Evolutionary conservation across 2,797 vertebrate species (phyloP).

Genomic region (Sciurus carolinensis): DNA sequence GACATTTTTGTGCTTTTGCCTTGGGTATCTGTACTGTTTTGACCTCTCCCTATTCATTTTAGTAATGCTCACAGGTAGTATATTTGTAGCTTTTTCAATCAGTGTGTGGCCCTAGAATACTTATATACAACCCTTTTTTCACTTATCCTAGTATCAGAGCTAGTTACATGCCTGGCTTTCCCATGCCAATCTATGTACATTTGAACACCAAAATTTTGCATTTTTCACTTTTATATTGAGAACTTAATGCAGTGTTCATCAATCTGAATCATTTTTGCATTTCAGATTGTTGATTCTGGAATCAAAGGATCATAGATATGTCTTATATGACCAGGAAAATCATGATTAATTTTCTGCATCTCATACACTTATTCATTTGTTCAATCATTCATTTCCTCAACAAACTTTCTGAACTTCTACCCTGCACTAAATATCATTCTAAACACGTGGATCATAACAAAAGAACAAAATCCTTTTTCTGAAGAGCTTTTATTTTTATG

Average conservation of each 20-base stretch:
- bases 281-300: background rate
- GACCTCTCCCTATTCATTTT: background rate
- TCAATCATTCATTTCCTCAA: background rate
- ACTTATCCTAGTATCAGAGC: background rate
- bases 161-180: background rate
- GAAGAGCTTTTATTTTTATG: background rate
- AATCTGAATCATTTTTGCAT: background rate
- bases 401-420: constrained; percentile 7
- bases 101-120: background rate
- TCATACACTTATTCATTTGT: background rate
- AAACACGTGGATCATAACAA: background rate
- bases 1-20: background rate
- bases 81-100: constrained; percentile 10
- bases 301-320: background rate
- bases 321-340: background rate
- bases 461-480: background rate
- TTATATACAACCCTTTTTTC: background rate
- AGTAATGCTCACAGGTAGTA: background rate
- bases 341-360: background rate
- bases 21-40: background rate
- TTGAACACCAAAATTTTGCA: background rate
- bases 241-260: background rate
- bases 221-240: constrained; percentile 31
- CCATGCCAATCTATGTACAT: background rate
- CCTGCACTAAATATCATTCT: background rate